Percentiles rank a stretch among this genome's conserved stretches.
Evolutionary conservation across 1,140 invertebrate species (phyloP).

Genomic region (Macrotrachela quadricornifera): DNA sequence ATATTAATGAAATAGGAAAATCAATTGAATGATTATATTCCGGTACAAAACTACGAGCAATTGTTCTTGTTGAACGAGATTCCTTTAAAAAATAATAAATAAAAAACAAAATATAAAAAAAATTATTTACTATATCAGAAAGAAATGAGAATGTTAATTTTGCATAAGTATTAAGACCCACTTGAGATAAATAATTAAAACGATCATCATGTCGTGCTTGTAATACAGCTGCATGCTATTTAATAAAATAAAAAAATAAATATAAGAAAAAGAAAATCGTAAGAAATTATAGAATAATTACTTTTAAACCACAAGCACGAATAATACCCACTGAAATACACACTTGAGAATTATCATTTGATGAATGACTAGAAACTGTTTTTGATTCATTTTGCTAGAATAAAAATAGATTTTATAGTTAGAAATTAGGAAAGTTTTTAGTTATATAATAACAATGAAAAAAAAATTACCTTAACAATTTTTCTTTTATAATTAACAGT

Average conservation of each 20-base stretch:
- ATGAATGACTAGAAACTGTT: no score
- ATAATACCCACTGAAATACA: conserved; percentile 21
- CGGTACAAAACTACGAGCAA: conserved; percentile 21
- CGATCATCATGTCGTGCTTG: background rate
- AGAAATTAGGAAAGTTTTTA: no score
- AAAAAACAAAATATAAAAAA: no score
- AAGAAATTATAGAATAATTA: conserved; percentile 7
- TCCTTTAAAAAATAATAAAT: conserved; percentile 11
- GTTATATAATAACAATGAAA: no score
- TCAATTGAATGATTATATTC: conserved; percentile 23
- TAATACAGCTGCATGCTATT: no score
- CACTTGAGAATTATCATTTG: conserved; percentile 11
- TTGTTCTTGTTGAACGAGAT: conserved; percentile 21
- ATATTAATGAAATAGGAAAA: conserved; percentile 22
- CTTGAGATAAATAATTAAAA: conserved; percentile 24
- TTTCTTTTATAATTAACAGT: no score
- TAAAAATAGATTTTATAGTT: no score
- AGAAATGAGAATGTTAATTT: conserved; percentile 20
- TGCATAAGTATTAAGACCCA: conserved; percentile 25
- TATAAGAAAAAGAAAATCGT: conserved; percentile 3
- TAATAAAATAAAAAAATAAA: no score
- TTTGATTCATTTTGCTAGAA: no score
- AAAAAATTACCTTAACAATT: no score
- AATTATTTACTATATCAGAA: conserved; percentile 13
- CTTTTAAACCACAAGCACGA: conserved; percentile 22